phyloP scores from a whole-genome alignment of 2,797 vertebrate species.

The Acrossocheilus wenchowensis region DNA sequence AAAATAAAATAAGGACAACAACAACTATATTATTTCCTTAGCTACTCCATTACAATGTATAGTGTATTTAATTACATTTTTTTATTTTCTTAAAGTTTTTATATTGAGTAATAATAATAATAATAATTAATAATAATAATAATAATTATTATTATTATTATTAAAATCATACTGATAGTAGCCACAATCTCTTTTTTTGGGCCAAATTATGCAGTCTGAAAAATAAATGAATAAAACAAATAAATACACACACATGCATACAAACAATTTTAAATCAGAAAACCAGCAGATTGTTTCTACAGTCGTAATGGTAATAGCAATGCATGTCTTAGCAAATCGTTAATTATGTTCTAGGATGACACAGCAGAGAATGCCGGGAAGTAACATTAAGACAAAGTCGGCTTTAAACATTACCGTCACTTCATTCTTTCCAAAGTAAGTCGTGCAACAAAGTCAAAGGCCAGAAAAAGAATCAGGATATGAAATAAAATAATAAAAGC shows the following conservation, averaged over 20 bases:
- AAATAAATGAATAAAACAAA: neutral
- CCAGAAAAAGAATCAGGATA: slow-evolving; percentile 57
- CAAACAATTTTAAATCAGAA: neutral
- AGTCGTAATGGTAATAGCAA: neutral
- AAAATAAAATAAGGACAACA: no score
- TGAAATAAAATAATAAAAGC: slow-evolving; percentile 60
- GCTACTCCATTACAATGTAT: neutral
- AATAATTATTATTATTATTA: neutral
- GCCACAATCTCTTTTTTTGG: neutral
- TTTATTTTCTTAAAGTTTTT: no score
- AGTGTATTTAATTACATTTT: neutral
- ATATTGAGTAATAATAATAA: neutral
- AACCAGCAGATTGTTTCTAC: neutral
- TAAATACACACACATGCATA: neutral
- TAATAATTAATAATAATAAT: neutral
- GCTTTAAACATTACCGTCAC: neutral
- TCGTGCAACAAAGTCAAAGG: slow-evolving; percentile 37
- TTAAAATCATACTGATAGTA: neutral
- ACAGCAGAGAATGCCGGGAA: slow-evolving; percentile 11
- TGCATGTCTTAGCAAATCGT: neutral
- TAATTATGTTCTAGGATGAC: slow-evolving; percentile 9
- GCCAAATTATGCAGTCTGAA: neutral
- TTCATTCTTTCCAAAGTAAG: slow-evolving; percentile 60
- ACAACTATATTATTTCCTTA: no score
- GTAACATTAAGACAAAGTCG: neutral